Evolutionary conservation across 2,797 vertebrate species (phyloP), one percentile per base, ranked within the genome.

Genomic region (Lateolabrax maculatus): DNA sequence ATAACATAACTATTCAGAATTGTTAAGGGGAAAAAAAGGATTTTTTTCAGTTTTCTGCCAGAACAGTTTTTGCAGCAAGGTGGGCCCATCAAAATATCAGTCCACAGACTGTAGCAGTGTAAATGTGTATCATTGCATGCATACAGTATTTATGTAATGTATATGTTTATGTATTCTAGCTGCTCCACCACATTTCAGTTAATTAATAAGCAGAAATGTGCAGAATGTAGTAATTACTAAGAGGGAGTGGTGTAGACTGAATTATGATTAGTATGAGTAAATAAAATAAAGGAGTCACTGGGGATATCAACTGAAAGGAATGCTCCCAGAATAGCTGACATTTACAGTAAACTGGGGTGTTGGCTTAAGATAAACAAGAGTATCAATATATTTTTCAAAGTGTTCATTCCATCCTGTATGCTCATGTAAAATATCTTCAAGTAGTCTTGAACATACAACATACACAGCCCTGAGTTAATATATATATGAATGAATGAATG

Each of bases 181-280:
- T 86, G 78, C 85, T 84, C 83, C 76, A 67, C 74, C 57, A 57
- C 74, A 85, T 85, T 90, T 83, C 68, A 81, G 78, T 80, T 72
- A 93, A 93, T 92, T 81, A 91, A 92, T 93, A 88, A 84, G 52
- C 67, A 71, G 74, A 64, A 85, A 70, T 83, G 77, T 81, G 85
- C 76, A 74, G 83, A 91, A 81, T 91, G 84, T 83, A 82, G 87
- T 91, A 91, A 94, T 95, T 94, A 88, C 79, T 43, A 71, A 53
- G 77, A 85, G 89, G 77, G 82, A 74, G 60, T 83, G 78, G 66
- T 39, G 74, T 91, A 91, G 75, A 84, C 81, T 87, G 91, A 94
- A 94, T 95, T 88, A 84, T 73, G 90, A 95, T 93, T 87, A 91
- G 90, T 74, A 65, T 60, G 66, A 85, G 81, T 88, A 89, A 90